Evolutionary conservation across 2,888 invertebrate genomes (phyloP).

Genomic region (Fragum sueziense): DNA sequence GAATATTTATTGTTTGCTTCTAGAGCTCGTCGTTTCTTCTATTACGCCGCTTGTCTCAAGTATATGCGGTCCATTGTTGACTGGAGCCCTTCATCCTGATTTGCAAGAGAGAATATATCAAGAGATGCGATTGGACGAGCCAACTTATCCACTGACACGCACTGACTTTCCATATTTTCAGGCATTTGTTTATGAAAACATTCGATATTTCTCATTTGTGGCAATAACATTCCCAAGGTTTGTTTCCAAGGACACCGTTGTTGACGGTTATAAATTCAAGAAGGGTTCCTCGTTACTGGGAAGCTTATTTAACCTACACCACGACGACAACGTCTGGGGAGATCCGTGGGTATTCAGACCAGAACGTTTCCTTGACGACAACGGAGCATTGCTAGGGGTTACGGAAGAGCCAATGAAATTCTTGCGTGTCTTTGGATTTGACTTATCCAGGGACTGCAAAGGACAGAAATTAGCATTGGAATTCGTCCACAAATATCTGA

Average conservation of each 20-base stretch:
- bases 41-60: not conserved
- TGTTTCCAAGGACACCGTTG: not conserved
- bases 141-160: not conserved
- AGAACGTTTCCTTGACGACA: conserved; percentile 2
- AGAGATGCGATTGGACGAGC: not conserved
- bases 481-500: not conserved
- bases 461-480: not conserved
- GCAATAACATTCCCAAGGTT: not conserved
- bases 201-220: not conserved
- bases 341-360: conserved; percentile 9
- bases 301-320: conserved; percentile 4
- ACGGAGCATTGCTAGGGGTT: not conserved
- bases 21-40: not conserved
- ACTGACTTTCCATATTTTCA: not conserved
- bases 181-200: conserved; percentile 2
- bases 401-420: conserved; percentile 1
- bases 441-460: conserved; percentile 7
- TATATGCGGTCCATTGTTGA: not conserved
- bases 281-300: not conserved
- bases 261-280: not conserved
- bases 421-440: not conserved
- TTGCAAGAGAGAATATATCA: not conserved
- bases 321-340: not conserved
- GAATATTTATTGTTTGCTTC: not conserved
- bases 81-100: not conserved